Evolutionary conservation across 2,113 vertebrate species (phyloP), one percentile per base, ranked within the genome.

Genomic region (Barbus barbus): DNA sequence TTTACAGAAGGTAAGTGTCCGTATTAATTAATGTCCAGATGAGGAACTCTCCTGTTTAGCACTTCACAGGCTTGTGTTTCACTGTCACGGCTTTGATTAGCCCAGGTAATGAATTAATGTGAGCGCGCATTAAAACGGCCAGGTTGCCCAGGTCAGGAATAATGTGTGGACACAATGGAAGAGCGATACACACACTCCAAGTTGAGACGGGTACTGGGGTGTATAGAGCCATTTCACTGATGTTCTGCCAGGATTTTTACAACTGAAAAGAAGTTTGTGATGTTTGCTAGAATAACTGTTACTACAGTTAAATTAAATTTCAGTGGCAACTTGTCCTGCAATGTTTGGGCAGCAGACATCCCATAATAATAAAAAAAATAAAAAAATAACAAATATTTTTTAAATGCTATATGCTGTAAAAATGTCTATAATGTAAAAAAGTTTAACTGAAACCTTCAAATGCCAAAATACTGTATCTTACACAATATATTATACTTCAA

Each of bases 41-140:
- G 81, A 74, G 83, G 78, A 75, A 85, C 73, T 56, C 83, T 87
- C 73, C 83, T 77, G 61, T 88, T 90, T 90, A 86, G 81, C 88
- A 90, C 83, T 88, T 89, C 89, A 90, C 83, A 90, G 60, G 51
- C 76, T 61, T 69, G 77, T 24, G 65, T 73, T 78, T 78, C 79
- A 83, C 81, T 72, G 84, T 81, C 78, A 26, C 7, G 31, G 73
- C n/a, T 82, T 78, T 77, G 73, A 88, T 89, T 90, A 83, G 81
- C 44, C 71, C 20, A 28, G 51, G 24, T 86, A 73, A 82, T 89
- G 83, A 85, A 90, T 89, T 89, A 84, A 86, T 78, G 83, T 69
- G 75, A 86, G 63, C 80, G 53, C 79, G 41, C 69, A 72, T 71
- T 80, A 77, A 80, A 85, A 76, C 41, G 8, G 56, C 72, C 28